Conservation (phyloP, 2,797 vertebrate genomes). For the Nothura maculosa region DNA sequence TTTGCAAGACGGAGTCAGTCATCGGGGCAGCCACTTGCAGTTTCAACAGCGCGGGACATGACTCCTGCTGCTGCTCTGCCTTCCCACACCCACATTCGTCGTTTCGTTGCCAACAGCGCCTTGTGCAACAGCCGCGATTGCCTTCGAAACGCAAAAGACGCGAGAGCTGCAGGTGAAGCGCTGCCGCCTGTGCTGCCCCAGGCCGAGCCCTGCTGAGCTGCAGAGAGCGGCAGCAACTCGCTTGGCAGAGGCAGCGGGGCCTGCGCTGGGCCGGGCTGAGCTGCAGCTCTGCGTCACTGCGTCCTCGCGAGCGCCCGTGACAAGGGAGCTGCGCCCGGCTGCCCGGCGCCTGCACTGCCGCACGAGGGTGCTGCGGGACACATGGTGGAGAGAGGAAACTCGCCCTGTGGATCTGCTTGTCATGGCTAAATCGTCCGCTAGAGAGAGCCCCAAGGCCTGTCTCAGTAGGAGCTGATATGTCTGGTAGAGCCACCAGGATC, state of each 20-base stretch:
- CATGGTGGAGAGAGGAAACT: neutral
- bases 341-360: neutral
- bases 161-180: accelerated
- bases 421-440: accelerated
- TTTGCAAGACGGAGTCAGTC: neutral
- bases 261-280: neutral
- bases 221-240: neutral
- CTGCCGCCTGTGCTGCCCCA: accelerated
- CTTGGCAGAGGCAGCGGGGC: neutral
- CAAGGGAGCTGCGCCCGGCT: neutral
- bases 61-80: neutral
- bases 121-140: accelerated
- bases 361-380: neutral
- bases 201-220: neutral
- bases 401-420: neutral
- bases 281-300: neutral
- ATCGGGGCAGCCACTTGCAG: neutral
- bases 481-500: neutral
- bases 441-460: accelerated
- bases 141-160: neutral
- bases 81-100: neutral
- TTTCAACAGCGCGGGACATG: neutral
- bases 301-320: neutral
- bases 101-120: neutral
- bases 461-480: accelerated